Base-by-base conservation (phyloP, 2,797 vertebrate species). In the Amblyopsis hoosieri region DNA sequence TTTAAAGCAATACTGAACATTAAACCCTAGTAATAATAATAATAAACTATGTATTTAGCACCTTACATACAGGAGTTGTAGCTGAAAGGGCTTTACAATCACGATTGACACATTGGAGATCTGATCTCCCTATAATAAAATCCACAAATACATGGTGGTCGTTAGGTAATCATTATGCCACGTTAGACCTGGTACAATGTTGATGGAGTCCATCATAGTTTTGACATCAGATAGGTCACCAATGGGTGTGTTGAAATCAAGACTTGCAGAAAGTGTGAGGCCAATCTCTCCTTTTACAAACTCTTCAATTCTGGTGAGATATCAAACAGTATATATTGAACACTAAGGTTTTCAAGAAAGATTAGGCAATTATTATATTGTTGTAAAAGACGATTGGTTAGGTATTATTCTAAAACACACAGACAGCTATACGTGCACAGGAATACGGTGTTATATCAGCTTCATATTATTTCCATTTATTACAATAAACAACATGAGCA, bases 151-250 rank as follows among this genome's bases (percentile, higher is more conserved):
- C 19, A 23, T 49, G 45, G 31, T 57, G 14, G 50, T 62, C 10
- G 66, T 51, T 37, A 55, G 53, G 65, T 33, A 63, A 66, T 7
- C 45, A 15, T 19, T 29, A 54, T 23, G 33, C 29, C 3, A 31
- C 58, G 59, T 69, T 76, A 68, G 79, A 98, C 97, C 96, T 93
- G 95, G 93, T 50, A 97, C 71, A 12, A 93, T 72, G 52, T 95
- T 95, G 72, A 99, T 93, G 29, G 96, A 93, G 54, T 95, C 94
- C 94, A 99, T 95, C 86, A 97, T 92, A 75, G 94, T 91, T 84
- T 94, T 94, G 76, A 97, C 94, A 8, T 96, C 95, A 0, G 95
- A 93, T 81, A 95, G 85, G 83, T 97, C 94, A 61, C 93, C 83
- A 8, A 85, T 82, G 0, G 90, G 83, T 0, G 93, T 91, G 81